These are phyloP conservation scores for Apodemia mormo DNA, from an alignment of 2,888 invertebrate genomes.

Conservation along the genomic window DNA sequence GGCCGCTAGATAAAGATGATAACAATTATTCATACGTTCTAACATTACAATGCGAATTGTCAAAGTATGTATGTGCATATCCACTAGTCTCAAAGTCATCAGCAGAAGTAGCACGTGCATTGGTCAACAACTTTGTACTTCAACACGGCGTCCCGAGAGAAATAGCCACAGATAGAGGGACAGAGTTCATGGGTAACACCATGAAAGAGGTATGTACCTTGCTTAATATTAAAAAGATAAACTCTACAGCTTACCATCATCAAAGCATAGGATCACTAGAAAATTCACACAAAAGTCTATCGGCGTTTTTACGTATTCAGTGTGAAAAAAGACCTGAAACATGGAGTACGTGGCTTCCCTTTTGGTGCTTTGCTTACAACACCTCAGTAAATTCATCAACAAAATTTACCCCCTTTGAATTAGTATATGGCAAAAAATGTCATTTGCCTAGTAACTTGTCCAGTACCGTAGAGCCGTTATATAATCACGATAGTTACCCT, in stretches of 20 bases:
- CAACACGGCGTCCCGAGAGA: no score
- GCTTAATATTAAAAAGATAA: slow-evolving; percentile 27
- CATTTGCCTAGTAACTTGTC: slow-evolving; percentile 31
- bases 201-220: slow-evolving; percentile 30
- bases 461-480: slow-evolving; percentile 32
- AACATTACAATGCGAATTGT: no score
- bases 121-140: no score
- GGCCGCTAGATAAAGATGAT: no score
- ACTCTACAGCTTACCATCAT: slow-evolving; percentile 28
- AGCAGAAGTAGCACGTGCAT: no score
- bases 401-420: slow-evolving; percentile 31
- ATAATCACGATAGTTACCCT: slow-evolving; percentile 30
- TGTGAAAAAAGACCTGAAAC: slow-evolving; percentile 27
- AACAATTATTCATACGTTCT: no score
- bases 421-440: slow-evolving; percentile 35
- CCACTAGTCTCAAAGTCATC: no score
- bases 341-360: slow-evolving; percentile 37
- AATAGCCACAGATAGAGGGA: slow-evolving; percentile 26
- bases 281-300: slow-evolving; percentile 27
- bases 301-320: slow-evolving; percentile 30
- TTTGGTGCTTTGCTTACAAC: slow-evolving; percentile 34
- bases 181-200: slow-evolving; percentile 26
- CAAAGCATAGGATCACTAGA: slow-evolving; percentile 26
- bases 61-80: no score
- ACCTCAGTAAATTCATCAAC: slow-evolving; percentile 29